A percentile compares a stretch with the other conserved stretches of the same genome.
phyloP scores from a whole-genome alignment of 1,140 invertebrate species.

The Drosophila gunungcola region DNA sequence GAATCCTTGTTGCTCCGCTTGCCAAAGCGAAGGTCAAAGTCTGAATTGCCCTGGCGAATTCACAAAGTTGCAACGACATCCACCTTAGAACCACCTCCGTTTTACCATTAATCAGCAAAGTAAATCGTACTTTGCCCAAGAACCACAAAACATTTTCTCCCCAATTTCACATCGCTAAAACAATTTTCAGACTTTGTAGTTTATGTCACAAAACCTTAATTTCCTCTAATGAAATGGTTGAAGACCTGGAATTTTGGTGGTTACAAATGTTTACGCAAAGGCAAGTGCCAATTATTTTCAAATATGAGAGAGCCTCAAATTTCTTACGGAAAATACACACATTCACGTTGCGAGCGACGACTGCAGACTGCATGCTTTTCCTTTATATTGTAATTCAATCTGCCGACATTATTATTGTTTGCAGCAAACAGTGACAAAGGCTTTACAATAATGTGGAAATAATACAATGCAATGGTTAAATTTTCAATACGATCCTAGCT shows the following conservation, averaged over 20 bases:
- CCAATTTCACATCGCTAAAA: conserved; percentile 29
- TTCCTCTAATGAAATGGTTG: conserved; percentile 40
- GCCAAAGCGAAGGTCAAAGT: conserved; percentile 42
- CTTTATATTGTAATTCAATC: conserved; percentile 30
- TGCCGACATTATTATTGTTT: conserved; percentile 9
- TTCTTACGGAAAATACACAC: background rate
- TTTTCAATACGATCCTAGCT: background rate
- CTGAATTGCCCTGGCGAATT: conserved; percentile 25
- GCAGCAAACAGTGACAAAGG: conserved; percentile 14
- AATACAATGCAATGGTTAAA: background rate
- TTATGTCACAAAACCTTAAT: conserved; percentile 20
- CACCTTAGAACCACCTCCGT: background rate
- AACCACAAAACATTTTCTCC: conserved; percentile 36
- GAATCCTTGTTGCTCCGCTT: conserved; percentile 40
- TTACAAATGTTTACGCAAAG: conserved; percentile 9
- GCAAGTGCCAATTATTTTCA: conserved; percentile 3
- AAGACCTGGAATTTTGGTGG: conserved; percentile 2
- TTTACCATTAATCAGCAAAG: conserved; percentile 60
- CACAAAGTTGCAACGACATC: conserved; percentile 22
- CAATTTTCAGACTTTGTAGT: conserved; percentile 3
- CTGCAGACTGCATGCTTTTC: background rate
- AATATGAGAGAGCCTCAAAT: background rate
- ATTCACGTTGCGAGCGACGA: background rate
- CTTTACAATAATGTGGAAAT: conserved; percentile 9
- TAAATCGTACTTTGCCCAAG: conserved; percentile 24